Base-by-base conservation (phyloP, 2,113 vertebrate species). In the Uropsilus gracilis region DNA sequence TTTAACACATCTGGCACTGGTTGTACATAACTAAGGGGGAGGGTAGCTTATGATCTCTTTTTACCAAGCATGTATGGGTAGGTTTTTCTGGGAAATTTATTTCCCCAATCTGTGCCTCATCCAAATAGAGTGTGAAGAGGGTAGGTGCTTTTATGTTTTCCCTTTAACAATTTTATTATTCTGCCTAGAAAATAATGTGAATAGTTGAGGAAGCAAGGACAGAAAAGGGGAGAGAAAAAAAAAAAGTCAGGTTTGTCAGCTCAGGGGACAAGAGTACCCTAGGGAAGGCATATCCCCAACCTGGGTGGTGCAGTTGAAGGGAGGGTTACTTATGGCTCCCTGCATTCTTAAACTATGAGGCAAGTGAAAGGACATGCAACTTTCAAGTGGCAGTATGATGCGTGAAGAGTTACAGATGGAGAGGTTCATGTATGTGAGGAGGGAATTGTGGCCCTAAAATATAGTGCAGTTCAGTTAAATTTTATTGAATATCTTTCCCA, bases 381-480 rank as follows among this genome's bases (percentile, higher is more conserved):
- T 90, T 80, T 50, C 22, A 44, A 61, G 55, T 30, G 66, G 76
- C 34, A 86, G 75, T 17, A 87, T 77, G 24, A 73, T 17, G n/a
- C 39, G 76, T 28, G 32, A 71, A 59, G 0, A 55, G 77, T 59
- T 20, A 77, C 48, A 86, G 42, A 16, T 24, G 14, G 13, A 17
- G 20, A 57, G 59, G 20, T 14, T 6, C 46, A 26, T 32, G 24
- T 55, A 28, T 66, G 8, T 64, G 30, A 48, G 22, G 5, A 73
- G 28, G 11, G 53, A 91, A 91, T 0, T 53, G 7, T 57, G 75
- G 89, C 2, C 48, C 37, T 63, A 50, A 84, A 87, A 69, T 30
- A 87, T 37, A 63, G 72, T 48, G 81, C 64, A 71, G 92, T 30
- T 73, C 64, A 84, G 34, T 91, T 81, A 92, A 78, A 53, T 82